Base-by-base conservation (phyloP, 2,888 invertebrate species). In the Cantharis nigra region DNA sequence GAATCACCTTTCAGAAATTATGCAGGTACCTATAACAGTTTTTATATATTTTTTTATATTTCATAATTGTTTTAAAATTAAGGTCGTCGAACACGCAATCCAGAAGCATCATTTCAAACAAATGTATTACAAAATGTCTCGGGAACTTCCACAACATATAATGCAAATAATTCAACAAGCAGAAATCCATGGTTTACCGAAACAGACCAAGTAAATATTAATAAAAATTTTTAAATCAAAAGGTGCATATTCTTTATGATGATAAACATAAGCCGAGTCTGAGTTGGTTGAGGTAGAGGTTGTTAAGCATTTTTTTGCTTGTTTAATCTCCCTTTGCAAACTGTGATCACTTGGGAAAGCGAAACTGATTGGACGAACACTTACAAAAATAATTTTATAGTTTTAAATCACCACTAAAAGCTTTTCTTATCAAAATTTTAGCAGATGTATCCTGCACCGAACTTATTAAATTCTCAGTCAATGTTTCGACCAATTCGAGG, bases 191-290 rank as follows among this genome's bases (percentile, higher is more conserved):
- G 74, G 74, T 16, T 23, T 13, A 26, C 23, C n/a, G 65, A 67
- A 18, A 23, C 65, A 9, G 65, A 67, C 3, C 65, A 67, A 13
- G 33, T 33, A 14, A 49, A 67, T 13, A 5, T 69, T 26, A 65
- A 16, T 9, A 14, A 28, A 23, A 2, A 5, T 30, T 72, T 26
- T 72, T 13, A 14, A 73, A 20, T 20, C 9, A 26, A 14, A 62
- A 49, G 30, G 23, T 63, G 4, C 13, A 73, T 14, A 62, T n/a
- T n/a, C 13, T n/a, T n/a, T 74, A 82, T 86, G 86, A 86, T 87
- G 86, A 85, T 79, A 78, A 84, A 85, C 83, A 84, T 83, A 82
- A 86, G 87, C 87, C 87, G 87, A 87, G 85, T 87, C 84, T 87
- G 86, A 87, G 78, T 72, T 49, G 16, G 72, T 30, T 63, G 72